Evolutionary conservation across 2,797 vertebrate species (phyloP).

Genomic region (Galago senegalensis): DNA sequence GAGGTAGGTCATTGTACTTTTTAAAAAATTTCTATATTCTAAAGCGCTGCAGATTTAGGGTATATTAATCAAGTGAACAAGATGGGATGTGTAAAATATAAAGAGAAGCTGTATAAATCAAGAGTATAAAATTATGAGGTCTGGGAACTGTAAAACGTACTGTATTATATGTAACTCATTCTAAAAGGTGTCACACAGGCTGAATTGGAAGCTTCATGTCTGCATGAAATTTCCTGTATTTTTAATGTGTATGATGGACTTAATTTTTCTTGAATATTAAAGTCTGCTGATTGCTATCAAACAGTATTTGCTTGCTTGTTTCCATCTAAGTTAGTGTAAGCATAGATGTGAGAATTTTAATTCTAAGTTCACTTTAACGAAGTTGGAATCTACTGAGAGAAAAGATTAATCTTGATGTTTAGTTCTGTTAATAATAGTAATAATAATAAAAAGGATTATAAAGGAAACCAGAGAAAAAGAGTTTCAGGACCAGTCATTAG

Average conservation of each 20-base stretch:
- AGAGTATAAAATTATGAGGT: constrained; percentile 60
- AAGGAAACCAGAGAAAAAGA: constrained; percentile 5
- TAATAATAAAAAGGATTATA: constrained; percentile 33
- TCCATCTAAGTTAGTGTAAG: constrained; percentile 68
- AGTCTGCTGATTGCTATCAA: constrained; percentile 73
- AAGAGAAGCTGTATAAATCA: constrained; percentile 78
- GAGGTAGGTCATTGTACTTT: constrained; percentile 52
- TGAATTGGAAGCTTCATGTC: constrained; percentile 62
- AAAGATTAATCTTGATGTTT: constrained; percentile 31
- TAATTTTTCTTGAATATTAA: constrained; percentile 80
- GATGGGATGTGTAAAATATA: constrained; percentile 69
- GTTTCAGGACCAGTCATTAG: background rate
- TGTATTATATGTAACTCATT: constrained; percentile 57
- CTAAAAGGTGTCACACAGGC: background rate
- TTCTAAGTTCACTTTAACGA: background rate
- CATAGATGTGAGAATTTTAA: constrained; percentile 30
- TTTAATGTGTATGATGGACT: constrained; percentile 65
- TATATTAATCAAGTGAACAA: constrained; percentile 64
- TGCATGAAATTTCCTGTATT: constrained; percentile 66
- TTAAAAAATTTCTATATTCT: constrained; percentile 31
- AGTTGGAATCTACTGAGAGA: background rate
- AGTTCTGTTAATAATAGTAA: constrained; percentile 10
- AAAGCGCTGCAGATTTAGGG: constrained; percentile 62
- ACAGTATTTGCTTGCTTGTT: constrained; percentile 79
- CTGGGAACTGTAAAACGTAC: constrained; percentile 60